A percentile compares a stretch with the other conserved stretches of the same genome.
These are phyloP conservation scores for Scyliorhinus canicula DNA, from an alignment of 2,797 vertebrate species.

Conservation along the genomic window DNA sequence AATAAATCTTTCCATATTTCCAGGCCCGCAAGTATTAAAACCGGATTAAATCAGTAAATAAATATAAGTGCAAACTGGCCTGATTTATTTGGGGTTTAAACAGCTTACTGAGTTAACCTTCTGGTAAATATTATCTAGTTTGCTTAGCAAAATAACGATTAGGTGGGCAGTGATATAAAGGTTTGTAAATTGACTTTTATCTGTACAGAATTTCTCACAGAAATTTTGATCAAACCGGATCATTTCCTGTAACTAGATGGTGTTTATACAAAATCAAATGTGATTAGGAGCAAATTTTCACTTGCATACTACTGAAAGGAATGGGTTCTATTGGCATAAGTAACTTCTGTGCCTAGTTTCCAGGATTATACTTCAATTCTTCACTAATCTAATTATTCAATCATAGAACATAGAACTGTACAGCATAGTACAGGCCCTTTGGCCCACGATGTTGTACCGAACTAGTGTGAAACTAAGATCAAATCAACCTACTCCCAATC, in stretches of 20 bases:
- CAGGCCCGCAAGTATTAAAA: background rate
- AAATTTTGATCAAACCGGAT: background rate
- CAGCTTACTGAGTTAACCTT: background rate
- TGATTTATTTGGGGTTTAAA: background rate
- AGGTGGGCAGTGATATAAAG: background rate
- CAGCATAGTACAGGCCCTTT: too few relatives aligned
- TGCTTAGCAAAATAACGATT: background rate
- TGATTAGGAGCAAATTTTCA: background rate
- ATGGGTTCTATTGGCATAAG: background rate
- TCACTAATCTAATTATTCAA: background rate
- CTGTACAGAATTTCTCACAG: background rate
- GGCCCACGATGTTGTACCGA: too few relatives aligned
- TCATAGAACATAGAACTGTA: too few relatives aligned
- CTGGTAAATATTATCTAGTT: background rate
- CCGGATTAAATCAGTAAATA: background rate
- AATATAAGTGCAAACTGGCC: background rate
- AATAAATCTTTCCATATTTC: background rate
- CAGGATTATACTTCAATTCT: background rate
- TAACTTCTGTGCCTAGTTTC: background rate
- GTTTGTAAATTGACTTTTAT: background rate
- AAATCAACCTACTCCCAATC: too few relatives aligned
- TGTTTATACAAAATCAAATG: background rate
- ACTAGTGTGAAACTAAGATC: too few relatives aligned
- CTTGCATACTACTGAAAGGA: background rate
- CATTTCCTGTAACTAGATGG: background rate